These are phyloP conservation scores for Platycheirus albimanus DNA, from an alignment of 2,888 invertebrate genomes.

Conservation along the genomic window DNA sequence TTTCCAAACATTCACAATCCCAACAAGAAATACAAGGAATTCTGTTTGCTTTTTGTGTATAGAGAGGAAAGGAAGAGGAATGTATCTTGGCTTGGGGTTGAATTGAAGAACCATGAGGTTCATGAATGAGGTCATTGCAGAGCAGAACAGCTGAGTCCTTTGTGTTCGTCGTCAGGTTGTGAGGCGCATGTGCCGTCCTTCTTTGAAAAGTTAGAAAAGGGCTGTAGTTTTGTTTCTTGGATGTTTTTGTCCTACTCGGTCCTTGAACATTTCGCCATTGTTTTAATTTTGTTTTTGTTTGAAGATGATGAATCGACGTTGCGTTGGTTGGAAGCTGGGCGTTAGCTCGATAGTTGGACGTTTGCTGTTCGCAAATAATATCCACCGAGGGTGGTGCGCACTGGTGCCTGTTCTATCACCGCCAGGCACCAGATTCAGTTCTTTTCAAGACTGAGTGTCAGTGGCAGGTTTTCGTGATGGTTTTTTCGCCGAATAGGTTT, in stretches of 20 bases:
- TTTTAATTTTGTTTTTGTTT: constrained; percentile 3
- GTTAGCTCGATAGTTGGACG: neutral
- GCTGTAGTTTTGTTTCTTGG: neutral
- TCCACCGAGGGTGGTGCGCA: constrained; percentile 16
- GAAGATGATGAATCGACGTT: neutral
- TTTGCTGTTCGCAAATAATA: neutral
- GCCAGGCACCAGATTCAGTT: too few relatives aligned
- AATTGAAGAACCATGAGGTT: too few relatives aligned
- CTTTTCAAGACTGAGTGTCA: too few relatives aligned
- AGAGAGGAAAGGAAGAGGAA: too few relatives aligned
- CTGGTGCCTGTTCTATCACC: too few relatives aligned
- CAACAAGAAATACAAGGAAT: too few relatives aligned
- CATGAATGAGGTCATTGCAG: constrained; percentile 49
- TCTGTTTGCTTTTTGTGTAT: neutral
- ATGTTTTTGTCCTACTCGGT: constrained; percentile 26
- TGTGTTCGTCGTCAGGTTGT: neutral
- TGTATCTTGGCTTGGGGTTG: too few relatives aligned
- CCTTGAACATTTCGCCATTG: neutral
- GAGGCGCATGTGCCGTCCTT: constrained; percentile 47
- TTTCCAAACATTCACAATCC: neutral
- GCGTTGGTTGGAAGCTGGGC: constrained; percentile 49
- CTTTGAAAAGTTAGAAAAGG: neutral
- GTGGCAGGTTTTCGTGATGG: too few relatives aligned
- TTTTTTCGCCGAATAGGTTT: too few relatives aligned
- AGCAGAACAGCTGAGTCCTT: constrained; percentile 53